Percentiles rank a stretch among this genome's conserved stretches.
Conservation (phyloP, 2,888 invertebrate species). For the Frankliniella intonsa region DNA sequence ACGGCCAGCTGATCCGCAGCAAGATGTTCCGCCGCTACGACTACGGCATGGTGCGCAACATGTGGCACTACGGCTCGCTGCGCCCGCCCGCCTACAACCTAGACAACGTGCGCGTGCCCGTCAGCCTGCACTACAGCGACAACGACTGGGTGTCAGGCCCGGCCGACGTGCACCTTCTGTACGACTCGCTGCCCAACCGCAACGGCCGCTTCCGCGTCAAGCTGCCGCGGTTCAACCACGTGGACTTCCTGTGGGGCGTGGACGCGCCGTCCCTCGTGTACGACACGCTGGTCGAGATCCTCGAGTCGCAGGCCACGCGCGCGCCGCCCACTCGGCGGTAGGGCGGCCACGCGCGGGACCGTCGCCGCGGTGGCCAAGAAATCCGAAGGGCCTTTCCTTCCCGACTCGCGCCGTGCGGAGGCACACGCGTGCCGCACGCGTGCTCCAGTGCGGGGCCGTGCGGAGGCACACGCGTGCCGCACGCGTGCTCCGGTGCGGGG, state of each 20-base stretch:
- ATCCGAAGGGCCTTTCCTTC: no score
- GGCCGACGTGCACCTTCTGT: slow-evolving; percentile 1
- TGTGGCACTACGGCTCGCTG: slow-evolving; percentile 16
- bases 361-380: no score
- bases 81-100: slow-evolving; percentile 21
- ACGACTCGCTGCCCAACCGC: slow-evolving; percentile 31
- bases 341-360: background rate
- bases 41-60: slow-evolving; percentile 47
- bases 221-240: slow-evolving; percentile 45
- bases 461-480: no score
- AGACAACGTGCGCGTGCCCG: slow-evolving; percentile 12
- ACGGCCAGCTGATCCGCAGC: slow-evolving; percentile 50
- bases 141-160: slow-evolving; percentile 31
- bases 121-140: slow-evolving; percentile 20
- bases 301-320: slow-evolving; percentile 27
- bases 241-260: slow-evolving; percentile 48
- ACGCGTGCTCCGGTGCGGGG: no score
- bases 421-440: no score
- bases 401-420: no score
- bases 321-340: background rate
- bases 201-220: slow-evolving; percentile 5
- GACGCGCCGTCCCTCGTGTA: slow-evolving; percentile 46
- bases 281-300: slow-evolving; percentile 44
- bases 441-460: no score
- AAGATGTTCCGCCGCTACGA: slow-evolving; percentile 44